These are phyloP conservation scores for Knipowitschia caucasica DNA, from an alignment of 2,797 vertebrate species.

Conservation along the genomic window DNA sequence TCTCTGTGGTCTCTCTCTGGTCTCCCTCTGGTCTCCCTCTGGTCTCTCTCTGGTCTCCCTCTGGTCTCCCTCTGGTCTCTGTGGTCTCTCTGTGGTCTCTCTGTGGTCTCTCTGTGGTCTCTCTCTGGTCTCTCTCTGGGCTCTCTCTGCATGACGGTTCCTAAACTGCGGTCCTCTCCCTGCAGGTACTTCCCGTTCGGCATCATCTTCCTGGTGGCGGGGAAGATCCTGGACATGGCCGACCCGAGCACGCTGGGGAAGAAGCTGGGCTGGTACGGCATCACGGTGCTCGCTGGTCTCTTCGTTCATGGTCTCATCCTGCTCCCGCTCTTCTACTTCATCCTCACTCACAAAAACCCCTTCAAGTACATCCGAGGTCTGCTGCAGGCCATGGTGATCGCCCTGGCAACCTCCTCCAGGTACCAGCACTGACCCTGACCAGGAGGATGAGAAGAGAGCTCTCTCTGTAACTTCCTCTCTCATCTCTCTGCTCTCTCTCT, in stretches of 20 bases:
- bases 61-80: no score
- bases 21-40: no score
- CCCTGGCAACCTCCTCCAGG: slow-evolving; percentile 90
- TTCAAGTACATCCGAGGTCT: slow-evolving; percentile 84
- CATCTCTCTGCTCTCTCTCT: no score
- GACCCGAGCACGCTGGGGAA: slow-evolving; percentile 79
- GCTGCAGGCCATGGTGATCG: slow-evolving; percentile 87
- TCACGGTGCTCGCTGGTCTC: slow-evolving; percentile 84
- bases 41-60: no score
- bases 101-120: no score
- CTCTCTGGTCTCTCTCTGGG: no score
- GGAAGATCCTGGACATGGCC: slow-evolving; percentile 90
- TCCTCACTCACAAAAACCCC: slow-evolving; percentile 86
- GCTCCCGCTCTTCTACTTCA: slow-evolving; percentile 79
- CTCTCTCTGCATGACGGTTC: no score
- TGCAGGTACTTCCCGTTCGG: slow-evolving; percentile 90
- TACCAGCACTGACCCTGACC: slow-evolving; percentile 48
- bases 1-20: no score
- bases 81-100: no score
- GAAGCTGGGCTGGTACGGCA: slow-evolving; percentile 84
- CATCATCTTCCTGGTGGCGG: slow-evolving; percentile 87
- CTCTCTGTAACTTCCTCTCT: no score
- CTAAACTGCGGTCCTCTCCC: not conserved
- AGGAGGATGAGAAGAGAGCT: no score
- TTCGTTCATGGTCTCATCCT: slow-evolving; percentile 80